These are phyloP conservation scores for Ara ararauna DNA, from an alignment of 2,797 vertebrate genomes.

Conservation along the genomic window DNA sequence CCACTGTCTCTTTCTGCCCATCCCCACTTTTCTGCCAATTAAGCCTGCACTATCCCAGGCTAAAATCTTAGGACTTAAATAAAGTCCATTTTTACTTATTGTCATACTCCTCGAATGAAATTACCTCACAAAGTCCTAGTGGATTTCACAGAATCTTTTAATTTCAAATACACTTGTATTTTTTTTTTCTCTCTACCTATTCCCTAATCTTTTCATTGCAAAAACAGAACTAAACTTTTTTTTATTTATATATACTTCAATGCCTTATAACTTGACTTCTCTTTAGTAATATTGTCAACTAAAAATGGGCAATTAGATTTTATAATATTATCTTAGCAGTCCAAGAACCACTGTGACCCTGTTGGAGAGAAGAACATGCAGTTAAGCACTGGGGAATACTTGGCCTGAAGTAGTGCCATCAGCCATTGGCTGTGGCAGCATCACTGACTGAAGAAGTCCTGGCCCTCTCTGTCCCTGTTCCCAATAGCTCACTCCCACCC, in stretches of 20 bases:
- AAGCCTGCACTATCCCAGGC: background rate
- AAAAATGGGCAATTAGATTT: background rate
- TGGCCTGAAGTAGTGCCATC: background rate
- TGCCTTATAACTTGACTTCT: background rate
- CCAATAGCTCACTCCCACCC: background rate
- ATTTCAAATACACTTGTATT: background rate
- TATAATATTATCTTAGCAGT: background rate
- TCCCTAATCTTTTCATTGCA: fast-evolving
- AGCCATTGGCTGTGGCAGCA: background rate
- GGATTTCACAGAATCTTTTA: background rate
- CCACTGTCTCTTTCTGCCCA: background rate
- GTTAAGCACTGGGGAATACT: background rate
- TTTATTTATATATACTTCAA: background rate
- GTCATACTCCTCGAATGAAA: background rate
- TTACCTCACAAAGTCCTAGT: background rate
- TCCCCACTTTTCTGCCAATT: background rate
- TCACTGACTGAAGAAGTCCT: background rate
- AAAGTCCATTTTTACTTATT: background rate
- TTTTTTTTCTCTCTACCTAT: background rate
- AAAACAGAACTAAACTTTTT: background rate
- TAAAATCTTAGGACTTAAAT: background rate
- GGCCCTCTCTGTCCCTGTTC: background rate
- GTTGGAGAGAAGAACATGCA: background rate
- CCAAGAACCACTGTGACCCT: background rate
- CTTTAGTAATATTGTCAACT: background rate